phyloP scores from a whole-genome alignment of 2,797 vertebrate species.

The Xiphophorus birchmanni region DNA sequence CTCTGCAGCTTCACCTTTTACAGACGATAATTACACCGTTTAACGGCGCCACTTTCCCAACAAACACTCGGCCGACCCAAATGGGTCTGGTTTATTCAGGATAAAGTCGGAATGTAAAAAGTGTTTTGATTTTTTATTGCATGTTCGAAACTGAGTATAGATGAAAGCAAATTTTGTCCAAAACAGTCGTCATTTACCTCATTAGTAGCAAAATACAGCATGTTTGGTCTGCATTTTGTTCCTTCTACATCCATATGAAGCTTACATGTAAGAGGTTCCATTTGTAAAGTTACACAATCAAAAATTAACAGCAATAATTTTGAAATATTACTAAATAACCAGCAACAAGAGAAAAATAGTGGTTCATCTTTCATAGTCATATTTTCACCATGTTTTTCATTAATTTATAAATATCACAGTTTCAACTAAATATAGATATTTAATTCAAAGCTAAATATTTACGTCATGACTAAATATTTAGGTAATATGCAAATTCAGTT shows the following conservation, averaged over 20 bases:
- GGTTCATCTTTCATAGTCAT: not conserved
- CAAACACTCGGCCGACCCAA: not conserved
- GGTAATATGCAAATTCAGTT: not conserved
- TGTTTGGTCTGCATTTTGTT: not conserved
- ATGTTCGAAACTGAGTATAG: not conserved
- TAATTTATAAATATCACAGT: not conserved
- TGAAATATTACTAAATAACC: not conserved
- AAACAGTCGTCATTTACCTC: not conserved
- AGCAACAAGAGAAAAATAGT: too few relatives aligned
- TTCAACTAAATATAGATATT: not conserved
- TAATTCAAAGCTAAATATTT: not conserved
- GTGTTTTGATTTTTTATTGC: slow-evolving; percentile 7
- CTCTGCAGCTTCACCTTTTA: slow-evolving; percentile 71
- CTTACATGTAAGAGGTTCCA: not conserved
- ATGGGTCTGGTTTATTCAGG: not conserved
- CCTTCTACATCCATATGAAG: not conserved
- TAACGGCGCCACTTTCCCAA: slow-evolving; percentile 46
- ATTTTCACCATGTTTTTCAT: not conserved
- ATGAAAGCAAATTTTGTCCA: not conserved
- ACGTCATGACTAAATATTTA: not conserved
- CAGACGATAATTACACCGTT: slow-evolving; percentile 67
- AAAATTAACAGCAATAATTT: not conserved
- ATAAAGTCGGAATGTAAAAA: slow-evolving; percentile 7
- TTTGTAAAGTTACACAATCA: not conserved
- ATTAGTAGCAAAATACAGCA: not conserved